Percentiles rank a stretch among this genome's conserved stretches.
These are phyloP conservation scores for Talpa occidentalis DNA, from an alignment of 2,113 vertebrate species.

Conservation along the genomic window DNA sequence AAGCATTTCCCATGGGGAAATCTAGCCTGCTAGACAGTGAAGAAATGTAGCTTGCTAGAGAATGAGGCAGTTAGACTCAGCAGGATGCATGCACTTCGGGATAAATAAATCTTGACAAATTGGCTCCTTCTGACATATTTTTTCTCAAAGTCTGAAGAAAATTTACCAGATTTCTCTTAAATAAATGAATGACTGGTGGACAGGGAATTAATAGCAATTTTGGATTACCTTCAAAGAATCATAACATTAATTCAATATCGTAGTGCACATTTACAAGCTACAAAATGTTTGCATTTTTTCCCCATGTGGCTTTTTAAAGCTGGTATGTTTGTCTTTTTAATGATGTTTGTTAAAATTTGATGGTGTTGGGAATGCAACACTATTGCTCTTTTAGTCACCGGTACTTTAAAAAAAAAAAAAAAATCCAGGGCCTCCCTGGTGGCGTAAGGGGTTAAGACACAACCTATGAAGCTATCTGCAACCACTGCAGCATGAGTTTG, in stretches of 20 bases:
- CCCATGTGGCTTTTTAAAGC: neutral
- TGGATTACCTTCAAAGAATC: neutral
- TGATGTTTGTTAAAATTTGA: neutral
- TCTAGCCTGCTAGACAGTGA: neutral
- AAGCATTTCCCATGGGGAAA: neutral
- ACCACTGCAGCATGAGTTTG: no score
- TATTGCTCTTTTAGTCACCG: neutral
- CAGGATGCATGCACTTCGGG: neutral
- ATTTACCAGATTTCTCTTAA: neutral
- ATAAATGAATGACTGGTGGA: neutral
- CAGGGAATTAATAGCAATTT: neutral
- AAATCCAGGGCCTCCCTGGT: no score
- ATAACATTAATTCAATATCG: neutral
- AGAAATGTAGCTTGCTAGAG: neutral
- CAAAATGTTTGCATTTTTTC: neutral
- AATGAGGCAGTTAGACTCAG: neutral
- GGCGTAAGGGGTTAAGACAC: no score
- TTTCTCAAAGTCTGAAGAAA: slow-evolving; percentile 20
- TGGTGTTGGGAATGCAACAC: neutral
- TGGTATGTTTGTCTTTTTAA: neutral
- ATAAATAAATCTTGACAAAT: slow-evolving; percentile 57
- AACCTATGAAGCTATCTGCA: no score
- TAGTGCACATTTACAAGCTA: neutral
- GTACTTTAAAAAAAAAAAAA: neutral
- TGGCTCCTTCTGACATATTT: neutral